These are phyloP conservation scores for Parazoanthus atlanticus DNA, from an alignment of 92 coral and sea anemone genomes.

Conservation along the genomic window DNA sequence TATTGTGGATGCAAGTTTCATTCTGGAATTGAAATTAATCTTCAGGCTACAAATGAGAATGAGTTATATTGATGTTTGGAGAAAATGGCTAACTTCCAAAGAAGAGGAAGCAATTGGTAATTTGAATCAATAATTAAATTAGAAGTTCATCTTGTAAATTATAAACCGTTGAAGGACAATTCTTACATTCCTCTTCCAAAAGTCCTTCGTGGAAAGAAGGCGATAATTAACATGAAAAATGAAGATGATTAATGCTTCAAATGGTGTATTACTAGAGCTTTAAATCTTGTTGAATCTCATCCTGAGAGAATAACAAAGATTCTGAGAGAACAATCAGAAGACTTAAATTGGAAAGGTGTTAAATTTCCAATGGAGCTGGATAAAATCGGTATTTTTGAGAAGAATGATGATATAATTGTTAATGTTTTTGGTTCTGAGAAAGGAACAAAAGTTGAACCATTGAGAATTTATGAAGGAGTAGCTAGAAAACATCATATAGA, in stretches of 20 bases:
- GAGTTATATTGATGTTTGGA: conserved; percentile 33
- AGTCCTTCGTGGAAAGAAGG: conserved; percentile 34
- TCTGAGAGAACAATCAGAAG: conserved; percentile 29
- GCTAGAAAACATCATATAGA: too few relatives aligned
- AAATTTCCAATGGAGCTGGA: conserved; percentile 50
- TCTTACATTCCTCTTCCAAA: conserved; percentile 39
- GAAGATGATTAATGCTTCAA: conserved; percentile 62
- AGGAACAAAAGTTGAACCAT: too few relatives aligned
- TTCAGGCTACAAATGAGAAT: conserved; percentile 14
- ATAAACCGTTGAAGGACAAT: conserved; percentile 27
- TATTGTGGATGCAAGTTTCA: background rate
- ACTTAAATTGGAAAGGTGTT: conserved; percentile 46
- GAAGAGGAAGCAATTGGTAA: conserved; percentile 44
- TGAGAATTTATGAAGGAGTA: too few relatives aligned
- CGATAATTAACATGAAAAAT: conserved; percentile 55
- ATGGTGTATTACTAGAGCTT: conserved; percentile 46
- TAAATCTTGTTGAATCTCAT: conserved; percentile 41
- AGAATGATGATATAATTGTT: too few relatives aligned
- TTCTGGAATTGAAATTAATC: background rate
- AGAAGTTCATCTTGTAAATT: conserved; percentile 31
- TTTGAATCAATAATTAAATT: conserved; percentile 30
- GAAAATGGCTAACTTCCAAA: conserved; percentile 33
- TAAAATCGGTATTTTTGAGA: conserved; percentile 44
- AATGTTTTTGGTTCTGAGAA: too few relatives aligned
- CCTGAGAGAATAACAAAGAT: conserved; percentile 46